A percentile compares a stretch with the other conserved stretches of the same genome.
phyloP scores from a whole-genome alignment of 2,797 vertebrate genomes.

The Bryconaethiops microstoma region DNA sequence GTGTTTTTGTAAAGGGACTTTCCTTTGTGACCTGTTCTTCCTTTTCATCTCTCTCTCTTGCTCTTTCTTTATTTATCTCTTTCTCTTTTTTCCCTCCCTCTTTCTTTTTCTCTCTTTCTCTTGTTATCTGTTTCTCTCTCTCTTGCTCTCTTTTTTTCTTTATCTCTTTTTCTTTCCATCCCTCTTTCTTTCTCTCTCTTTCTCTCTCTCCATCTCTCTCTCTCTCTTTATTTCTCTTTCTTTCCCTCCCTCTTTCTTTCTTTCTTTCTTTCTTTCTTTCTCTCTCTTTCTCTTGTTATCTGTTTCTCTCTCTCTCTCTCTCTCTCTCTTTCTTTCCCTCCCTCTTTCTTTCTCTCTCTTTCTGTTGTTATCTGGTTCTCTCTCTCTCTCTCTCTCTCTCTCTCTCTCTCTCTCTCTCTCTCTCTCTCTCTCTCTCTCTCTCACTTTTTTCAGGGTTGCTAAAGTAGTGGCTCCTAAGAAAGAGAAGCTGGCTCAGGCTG shows the following conservation, averaged over 20 bases:
- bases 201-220: neutral
- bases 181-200: neutral
- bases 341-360: no score
- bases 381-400: neutral
- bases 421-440: neutral
- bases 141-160: no score
- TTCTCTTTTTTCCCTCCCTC: neutral
- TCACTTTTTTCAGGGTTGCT: conserved; percentile 75
- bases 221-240: neutral
- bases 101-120: neutral
- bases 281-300: no score
- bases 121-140: no score
- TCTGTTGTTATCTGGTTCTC: neutral
- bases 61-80: no score
- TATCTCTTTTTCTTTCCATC: neutral
- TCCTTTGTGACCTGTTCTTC: no score
- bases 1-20: neutral
- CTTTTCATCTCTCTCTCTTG: neutral
- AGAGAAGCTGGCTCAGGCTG: conserved; percentile 82
- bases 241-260: no score
- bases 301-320: conserved; percentile 4
- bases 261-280: no score
- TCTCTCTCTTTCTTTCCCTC: no score
- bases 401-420: neutral
- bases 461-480: conserved; percentile 91